phyloP scores from a whole-genome alignment of 2,113 vertebrate genomes.

The Engystomops pustulosus region DNA sequence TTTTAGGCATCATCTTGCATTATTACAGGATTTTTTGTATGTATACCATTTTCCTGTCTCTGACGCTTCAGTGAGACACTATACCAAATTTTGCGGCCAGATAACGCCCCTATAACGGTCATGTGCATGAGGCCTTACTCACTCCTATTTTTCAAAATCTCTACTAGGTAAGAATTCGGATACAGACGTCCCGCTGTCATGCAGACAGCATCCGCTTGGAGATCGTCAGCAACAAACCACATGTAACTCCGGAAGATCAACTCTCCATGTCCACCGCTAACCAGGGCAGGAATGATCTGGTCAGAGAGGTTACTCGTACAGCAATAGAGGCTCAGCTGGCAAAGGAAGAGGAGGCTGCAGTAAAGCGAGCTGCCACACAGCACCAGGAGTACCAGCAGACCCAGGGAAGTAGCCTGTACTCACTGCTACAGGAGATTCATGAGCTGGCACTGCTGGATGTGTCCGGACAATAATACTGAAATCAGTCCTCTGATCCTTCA shows the following conservation, averaged over 20 bases:
- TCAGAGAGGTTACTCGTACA: constrained; percentile 83
- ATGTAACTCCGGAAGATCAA: constrained; percentile 5
- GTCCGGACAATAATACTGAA: constrained; percentile 13
- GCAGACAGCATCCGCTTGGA: constrained; percentile 80
- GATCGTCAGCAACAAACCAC: constrained; percentile 76
- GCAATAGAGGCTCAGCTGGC: constrained; percentile 81
- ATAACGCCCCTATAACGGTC: no score
- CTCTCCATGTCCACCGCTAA: constrained; percentile 48
- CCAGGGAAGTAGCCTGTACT: constrained; percentile 82
- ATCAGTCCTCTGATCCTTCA: background rate
- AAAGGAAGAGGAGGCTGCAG: constrained; percentile 64
- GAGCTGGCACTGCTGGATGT: constrained; percentile 84
- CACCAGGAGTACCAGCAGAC: constrained; percentile 85
- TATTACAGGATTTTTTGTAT: no score
- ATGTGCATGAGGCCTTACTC: no score
- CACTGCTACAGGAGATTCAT: constrained; percentile 87
- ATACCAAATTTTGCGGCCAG: no score
- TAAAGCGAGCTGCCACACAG: constrained; percentile 72
- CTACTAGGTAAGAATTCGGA: constrained; percentile 83
- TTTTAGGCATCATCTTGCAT: no score
- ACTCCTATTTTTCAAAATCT: background rate
- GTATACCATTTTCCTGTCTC: no score
- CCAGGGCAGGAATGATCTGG: constrained; percentile 72
- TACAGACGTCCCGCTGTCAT: constrained; percentile 80
- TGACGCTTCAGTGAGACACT: no score